Evolutionary conservation across 2,888 invertebrate genomes (phyloP), one percentile per base, ranked within the genome.

Genomic region (Dyspetes luteomarginatus): DNA sequence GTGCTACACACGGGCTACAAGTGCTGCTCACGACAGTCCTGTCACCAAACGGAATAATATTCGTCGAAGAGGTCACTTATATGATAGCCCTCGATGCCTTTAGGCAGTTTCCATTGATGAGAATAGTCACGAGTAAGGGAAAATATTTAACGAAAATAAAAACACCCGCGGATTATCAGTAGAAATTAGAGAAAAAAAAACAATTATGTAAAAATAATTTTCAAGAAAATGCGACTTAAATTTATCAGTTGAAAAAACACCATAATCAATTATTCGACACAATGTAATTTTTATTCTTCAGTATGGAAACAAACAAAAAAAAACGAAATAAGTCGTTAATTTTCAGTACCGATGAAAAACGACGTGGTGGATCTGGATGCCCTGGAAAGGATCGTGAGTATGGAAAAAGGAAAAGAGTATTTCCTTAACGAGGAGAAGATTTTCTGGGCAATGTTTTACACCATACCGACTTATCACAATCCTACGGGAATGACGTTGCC

Each of bases 11-110:
- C 81, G 95, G 95, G 0, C 86, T 95, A 1, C 94, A 94, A 85
- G 85, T 94, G 45, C 88, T 94, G 52, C 84, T 94, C 4, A 93
- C 93, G n/a, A 93, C 93, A 0, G 85, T 94, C n/a, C 84, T 95
- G 19, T 92, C 93, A 24, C 92, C 93, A 1, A 91, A 93, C 56
- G 93, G 93, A 0, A 90, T 93, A 7, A 93, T 95, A 65, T 95
- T 95, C 88, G 93, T 95, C 7, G 95, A 95, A 86, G 94, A 95
- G 88, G 94, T 93, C 12, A 94, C 95, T 0, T 95, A 95, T 84
- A 95, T 95, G 93, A 93, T 94, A 78, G 95, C 94, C 1, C 88
- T 94, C 24, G 93, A 93, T 43, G 90, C 92, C 9, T 93, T 95
- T 80, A 91, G 91, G 75, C 93, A 94, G 82, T 95, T 94, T 84